These are phyloP conservation scores for Pipistrellus pipistrellus DNA, from an alignment of 2,797 vertebrate genomes.

Conservation along the genomic window DNA sequence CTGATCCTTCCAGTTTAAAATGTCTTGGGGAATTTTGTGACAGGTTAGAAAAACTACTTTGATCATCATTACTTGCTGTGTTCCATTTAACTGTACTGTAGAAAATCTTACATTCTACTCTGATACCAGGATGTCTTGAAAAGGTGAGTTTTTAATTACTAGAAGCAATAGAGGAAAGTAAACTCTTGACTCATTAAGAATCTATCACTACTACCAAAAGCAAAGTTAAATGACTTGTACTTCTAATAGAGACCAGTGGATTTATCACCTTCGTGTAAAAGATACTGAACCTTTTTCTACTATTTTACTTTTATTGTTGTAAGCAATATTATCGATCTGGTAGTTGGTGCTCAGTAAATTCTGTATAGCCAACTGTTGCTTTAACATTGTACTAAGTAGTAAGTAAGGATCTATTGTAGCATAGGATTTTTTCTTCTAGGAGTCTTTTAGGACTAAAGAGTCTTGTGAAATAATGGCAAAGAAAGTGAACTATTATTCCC, in stretches of 20 bases:
- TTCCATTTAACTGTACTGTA: not conserved
- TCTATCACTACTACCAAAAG: not conserved
- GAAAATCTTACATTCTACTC: not conserved
- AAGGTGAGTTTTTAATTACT: slow-evolving; percentile 40
- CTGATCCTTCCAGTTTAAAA: not conserved
- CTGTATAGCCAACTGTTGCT: not conserved
- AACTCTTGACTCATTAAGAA: not conserved
- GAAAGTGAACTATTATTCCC: not conserved
- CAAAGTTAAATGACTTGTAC: not conserved
- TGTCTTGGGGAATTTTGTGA: not conserved
- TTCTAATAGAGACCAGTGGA: not conserved
- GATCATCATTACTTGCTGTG: not conserved
- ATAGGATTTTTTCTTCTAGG: not conserved
- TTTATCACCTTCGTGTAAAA: not conserved
- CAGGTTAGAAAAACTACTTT: not conserved
- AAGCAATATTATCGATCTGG: not conserved
- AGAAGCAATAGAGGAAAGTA: not conserved
- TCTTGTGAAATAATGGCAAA: slow-evolving; percentile 20
- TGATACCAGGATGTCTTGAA: not conserved
- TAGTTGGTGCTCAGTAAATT: not conserved
- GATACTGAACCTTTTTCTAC: not conserved
- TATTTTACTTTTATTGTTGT: not conserved
- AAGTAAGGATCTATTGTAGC: not conserved
- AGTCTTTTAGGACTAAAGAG: not conserved
- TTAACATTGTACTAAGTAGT: not conserved